phyloP scores from a whole-genome alignment of 35 echinoderm and acorn worm genomes.

The Patiria miniata region DNA sequence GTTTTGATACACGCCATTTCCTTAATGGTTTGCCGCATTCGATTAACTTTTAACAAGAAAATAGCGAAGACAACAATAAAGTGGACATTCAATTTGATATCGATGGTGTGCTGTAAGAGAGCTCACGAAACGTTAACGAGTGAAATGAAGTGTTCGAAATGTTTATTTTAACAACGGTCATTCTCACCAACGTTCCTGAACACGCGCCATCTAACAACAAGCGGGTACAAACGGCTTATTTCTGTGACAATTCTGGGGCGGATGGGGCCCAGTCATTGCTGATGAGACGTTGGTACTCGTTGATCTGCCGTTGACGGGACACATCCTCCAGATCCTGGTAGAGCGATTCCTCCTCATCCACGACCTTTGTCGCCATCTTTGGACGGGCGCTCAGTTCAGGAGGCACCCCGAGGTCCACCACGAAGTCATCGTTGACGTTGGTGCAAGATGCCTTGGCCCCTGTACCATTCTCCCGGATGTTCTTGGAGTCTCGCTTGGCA shows the following conservation, averaged over 20 bases:
- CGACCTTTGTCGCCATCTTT: not conserved
- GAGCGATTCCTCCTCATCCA: not conserved
- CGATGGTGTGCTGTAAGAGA: no score
- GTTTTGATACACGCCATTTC: no score
- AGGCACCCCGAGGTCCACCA: not conserved
- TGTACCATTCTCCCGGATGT: not conserved
- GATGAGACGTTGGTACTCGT: constrained; percentile 8
- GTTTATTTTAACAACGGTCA: no score
- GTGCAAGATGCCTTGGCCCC: not conserved
- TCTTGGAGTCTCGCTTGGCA: not conserved
- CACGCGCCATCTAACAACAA: no score
- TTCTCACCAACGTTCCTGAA: no score
- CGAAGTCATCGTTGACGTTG: not conserved
- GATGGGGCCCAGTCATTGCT: constrained; percentile 2
- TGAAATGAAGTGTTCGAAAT: no score
- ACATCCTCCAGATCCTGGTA: constrained; percentile 21
- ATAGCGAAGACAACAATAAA: no score
- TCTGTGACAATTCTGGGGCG: not conserved
- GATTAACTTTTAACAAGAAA: no score
- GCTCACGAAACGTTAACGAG: no score
- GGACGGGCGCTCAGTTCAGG: not conserved
- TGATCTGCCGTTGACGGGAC: constrained; percentile 5
- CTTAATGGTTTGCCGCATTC: no score
- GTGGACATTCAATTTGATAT: no score
- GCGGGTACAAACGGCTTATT: no score